Conservation (phyloP, 2,888 invertebrate genomes). For the Ecliptopera silaceata region DNA sequence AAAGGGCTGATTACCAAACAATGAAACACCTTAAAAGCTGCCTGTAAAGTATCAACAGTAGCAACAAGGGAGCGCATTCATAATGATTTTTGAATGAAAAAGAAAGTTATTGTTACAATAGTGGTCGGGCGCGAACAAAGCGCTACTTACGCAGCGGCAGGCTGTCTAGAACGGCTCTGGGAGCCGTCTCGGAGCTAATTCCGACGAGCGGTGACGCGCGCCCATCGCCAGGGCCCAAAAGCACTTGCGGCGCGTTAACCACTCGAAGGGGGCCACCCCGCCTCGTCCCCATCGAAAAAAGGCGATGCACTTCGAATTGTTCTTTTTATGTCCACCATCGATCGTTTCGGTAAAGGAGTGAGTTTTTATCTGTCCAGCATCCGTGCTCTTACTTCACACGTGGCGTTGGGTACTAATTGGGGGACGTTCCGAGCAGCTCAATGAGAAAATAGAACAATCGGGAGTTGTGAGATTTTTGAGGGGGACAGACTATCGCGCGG, state of each 20-base stretch:
- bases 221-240: constrained; percentile 49
- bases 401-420: constrained; percentile 70
- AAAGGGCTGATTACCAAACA: constrained; percentile 5
- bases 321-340: constrained; percentile 81
- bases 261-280: constrained; percentile 59
- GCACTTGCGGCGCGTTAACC: constrained; percentile 73
- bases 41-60: not conserved
- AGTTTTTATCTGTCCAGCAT: constrained; percentile 73
- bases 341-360: constrained; percentile 79
- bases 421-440: constrained; percentile 51
- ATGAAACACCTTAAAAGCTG: not conserved
- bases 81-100: constrained; percentile 17
- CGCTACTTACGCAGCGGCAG: constrained; percentile 16
- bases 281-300: constrained; percentile 73
- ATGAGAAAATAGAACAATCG: constrained; percentile 56
- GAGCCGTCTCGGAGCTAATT: constrained; percentile 51
- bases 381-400: constrained; percentile 71
- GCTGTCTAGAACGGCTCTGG: constrained; percentile 47
- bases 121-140: constrained; percentile 19
- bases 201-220: constrained; percentile 14
- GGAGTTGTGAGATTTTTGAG: constrained; percentile 41
- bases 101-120: constrained; percentile 16
- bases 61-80: constrained; percentile 1
- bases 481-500: constrained; percentile 19
- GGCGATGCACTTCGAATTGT: constrained; percentile 81